phyloP scores from a whole-genome alignment of 1,140 invertebrate species.

The Batillaria attramentaria region DNA sequence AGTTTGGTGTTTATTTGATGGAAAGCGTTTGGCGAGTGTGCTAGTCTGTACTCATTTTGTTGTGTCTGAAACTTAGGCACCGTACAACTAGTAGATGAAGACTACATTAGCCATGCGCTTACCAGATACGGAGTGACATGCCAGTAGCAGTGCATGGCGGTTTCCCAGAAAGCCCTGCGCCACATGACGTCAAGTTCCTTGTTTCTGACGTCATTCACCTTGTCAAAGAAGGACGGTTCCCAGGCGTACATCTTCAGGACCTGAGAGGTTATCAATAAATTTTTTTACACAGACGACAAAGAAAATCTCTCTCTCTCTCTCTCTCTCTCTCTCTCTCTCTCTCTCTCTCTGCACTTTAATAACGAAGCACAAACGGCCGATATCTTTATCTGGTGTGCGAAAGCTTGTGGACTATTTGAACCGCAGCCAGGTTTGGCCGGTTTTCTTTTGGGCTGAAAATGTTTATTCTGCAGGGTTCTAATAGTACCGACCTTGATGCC shows the following conservation, averaged over 20 bases:
- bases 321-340: too few species aligned
- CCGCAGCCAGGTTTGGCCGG: background rate
- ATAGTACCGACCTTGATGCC: slow-evolving; percentile 67
- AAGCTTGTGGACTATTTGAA: background rate
- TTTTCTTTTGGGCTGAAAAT: background rate
- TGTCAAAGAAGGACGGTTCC: slow-evolving; percentile 67
- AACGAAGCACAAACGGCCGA: background rate
- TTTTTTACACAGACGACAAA: too few species aligned
- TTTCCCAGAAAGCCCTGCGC: slow-evolving; percentile 68
- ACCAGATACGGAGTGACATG: slow-evolving; percentile 90
- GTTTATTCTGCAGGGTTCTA: background rate
- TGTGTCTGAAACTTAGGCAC: too few species aligned
- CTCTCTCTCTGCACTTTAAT: too few species aligned
- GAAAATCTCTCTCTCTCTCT: too few species aligned
- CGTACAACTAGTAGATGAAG: too few species aligned
- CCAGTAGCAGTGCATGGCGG: slow-evolving; percentile 92
- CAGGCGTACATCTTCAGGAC: slow-evolving; percentile 54
- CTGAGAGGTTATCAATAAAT: slow-evolving; percentile 33
- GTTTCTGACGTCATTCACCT: slow-evolving; percentile 57
- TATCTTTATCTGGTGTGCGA: background rate
- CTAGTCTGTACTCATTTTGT: too few species aligned
- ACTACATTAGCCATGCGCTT: too few species aligned
- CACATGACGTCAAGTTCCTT: slow-evolving; percentile 71
- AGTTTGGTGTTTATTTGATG: too few species aligned
- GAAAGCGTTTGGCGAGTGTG: too few species aligned